Evolutionary conservation across 2,888 invertebrate species (phyloP).

Genomic region (Hemithea aestivaria): DNA sequence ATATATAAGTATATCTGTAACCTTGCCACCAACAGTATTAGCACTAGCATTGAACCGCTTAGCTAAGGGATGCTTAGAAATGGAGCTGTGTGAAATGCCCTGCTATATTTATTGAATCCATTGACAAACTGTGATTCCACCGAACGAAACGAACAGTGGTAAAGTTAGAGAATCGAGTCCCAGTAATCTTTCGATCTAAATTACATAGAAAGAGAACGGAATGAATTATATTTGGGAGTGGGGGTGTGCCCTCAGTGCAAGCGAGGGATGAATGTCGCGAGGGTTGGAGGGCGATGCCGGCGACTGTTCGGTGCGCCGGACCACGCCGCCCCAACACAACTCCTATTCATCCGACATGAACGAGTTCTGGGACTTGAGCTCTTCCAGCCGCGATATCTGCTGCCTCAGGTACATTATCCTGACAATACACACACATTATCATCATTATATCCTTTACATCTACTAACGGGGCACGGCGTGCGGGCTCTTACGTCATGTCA

Average conservation of each 20-base stretch:
- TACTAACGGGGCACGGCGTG: neutral
- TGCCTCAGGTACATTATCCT: conserved; percentile 96
- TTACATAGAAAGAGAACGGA: conserved; percentile 65
- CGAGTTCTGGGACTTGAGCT: conserved; percentile 95
- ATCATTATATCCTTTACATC: too few species aligned
- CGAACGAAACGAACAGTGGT: too few species aligned
- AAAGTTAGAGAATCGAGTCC: too few species aligned
- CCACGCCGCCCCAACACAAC: conserved; percentile 49
- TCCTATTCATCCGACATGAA: conserved; percentile 93
- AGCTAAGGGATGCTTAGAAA: too few species aligned
- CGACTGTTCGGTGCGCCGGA: conserved; percentile 28
- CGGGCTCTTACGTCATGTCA: too few species aligned
- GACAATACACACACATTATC: conserved; percentile 23
- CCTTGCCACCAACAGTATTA: too few species aligned
- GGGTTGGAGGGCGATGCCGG: conserved; percentile 26
- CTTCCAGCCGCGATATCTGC: conserved; percentile 95
- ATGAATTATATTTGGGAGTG: conserved; percentile 59
- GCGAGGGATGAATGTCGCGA: conserved; percentile 42
- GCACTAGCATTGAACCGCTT: too few species aligned
- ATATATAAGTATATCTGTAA: too few species aligned
- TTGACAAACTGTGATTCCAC: too few species aligned
- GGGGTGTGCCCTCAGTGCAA: conserved; percentile 39
- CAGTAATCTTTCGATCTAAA: conserved; percentile 60
- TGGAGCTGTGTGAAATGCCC: too few species aligned
- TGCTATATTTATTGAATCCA: too few species aligned